phyloP scores from a whole-genome alignment of 2,888 invertebrate genomes.

The Deilephila elpenor region DNA sequence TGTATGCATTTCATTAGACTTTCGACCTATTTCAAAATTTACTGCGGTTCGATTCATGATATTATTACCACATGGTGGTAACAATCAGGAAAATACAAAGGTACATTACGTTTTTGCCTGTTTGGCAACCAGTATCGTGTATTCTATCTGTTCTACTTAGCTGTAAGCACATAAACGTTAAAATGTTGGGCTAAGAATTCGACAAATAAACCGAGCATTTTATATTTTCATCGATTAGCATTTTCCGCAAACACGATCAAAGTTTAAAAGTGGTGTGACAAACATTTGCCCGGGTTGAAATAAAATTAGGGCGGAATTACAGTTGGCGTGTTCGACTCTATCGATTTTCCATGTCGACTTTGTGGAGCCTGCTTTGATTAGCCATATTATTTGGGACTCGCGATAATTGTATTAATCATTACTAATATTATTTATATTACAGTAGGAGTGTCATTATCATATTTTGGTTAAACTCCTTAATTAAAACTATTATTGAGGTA shows the following conservation, averaged over 20 bases:
- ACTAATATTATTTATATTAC: neutral
- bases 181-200: neutral
- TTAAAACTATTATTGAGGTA: no score
- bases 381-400: neutral
- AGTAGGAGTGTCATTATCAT: no score
- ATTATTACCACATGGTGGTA: no score
- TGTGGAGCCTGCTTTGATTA: conserved; percentile 9
- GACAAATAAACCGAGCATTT: neutral
- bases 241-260: neutral
- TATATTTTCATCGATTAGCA: neutral
- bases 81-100: no score
- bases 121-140: no score
- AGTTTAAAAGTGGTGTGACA: conserved; percentile 4
- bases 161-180: neutral
- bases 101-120: no score
- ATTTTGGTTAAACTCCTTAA: no score
- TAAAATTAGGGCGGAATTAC: conserved; percentile 20
- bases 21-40: no score
- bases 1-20: no score
- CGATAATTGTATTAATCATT: neutral
- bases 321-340: conserved; percentile 18
- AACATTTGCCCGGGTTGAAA: conserved; percentile 19
- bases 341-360: conserved; percentile 16
- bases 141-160: neutral
- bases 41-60: no score